Percentiles rank a stretch among this genome's conserved stretches.
These are phyloP conservation scores for Drosophila lacicola DNA, from an alignment of 2,888 invertebrate species.

Conservation along the genomic window DNA sequence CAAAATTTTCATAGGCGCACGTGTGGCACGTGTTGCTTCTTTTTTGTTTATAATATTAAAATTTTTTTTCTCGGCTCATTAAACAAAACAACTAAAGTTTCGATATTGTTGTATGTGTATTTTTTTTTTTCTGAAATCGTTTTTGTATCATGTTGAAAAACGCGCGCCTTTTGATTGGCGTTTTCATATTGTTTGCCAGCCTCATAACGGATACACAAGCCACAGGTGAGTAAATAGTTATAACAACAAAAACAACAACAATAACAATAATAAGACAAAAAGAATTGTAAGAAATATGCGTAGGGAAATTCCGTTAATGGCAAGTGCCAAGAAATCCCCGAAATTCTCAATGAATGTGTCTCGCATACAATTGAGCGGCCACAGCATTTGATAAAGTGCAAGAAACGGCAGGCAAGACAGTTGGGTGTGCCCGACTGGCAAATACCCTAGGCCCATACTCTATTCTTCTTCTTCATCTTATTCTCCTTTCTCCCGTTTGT, in stretches of 20 bases:
- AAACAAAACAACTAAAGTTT: conserved; percentile 15
- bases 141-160: conserved; percentile 58
- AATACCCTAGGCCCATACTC: no score
- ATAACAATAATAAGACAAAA: no score
- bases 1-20: conserved; percentile 10
- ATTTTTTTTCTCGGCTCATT: neutral
- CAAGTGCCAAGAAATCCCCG: conserved; percentile 2
- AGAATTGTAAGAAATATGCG: neutral
- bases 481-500: no score
- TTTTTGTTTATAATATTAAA: neutral
- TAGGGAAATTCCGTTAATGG: neutral
- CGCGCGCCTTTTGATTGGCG: conserved; percentile 55
- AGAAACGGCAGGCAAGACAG: no score
- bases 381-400: no score
- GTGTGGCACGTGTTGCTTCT: conserved; percentile 5
- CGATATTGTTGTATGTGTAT: conserved; percentile 3
- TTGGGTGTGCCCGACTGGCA: no score
- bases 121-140: neutral
- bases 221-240: conserved; percentile 60
- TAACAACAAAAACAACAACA: neutral
- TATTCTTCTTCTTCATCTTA: no score
- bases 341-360: conserved; percentile 1
- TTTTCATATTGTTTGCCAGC: conserved; percentile 58
- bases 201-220: conserved; percentile 59
- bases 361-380: neutral